These are phyloP conservation scores for Arrhopalites spinosus DNA, from an alignment of 2,888 invertebrate genomes.

Conservation along the genomic window DNA sequence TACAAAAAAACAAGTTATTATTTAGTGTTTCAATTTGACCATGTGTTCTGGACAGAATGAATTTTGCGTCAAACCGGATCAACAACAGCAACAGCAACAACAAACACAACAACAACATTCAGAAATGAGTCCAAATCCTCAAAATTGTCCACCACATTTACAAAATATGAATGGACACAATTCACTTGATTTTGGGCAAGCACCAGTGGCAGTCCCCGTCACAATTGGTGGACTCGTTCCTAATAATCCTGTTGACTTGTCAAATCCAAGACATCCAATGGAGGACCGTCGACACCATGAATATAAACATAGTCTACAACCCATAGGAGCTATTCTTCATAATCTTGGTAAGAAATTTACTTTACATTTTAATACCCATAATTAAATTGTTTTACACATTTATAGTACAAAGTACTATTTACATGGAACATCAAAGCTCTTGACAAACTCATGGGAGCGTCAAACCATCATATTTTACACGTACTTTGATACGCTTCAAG, in stretches of 20 bases:
- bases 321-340: slow-evolving; percentile 55
- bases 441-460: too few relatives aligned
- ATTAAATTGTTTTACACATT: too few relatives aligned
- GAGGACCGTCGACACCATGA: slow-evolving; percentile 50
- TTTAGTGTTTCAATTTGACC: too few relatives aligned
- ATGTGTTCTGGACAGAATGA: slow-evolving; percentile 45
- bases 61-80: slow-evolving; percentile 48
- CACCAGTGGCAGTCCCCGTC: slow-evolving; percentile 51
- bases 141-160: slow-evolving; percentile 44
- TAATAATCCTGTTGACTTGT: slow-evolving; percentile 54
- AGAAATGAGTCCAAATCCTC: slow-evolving; percentile 48
- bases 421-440: background rate
- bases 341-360: slow-evolving; percentile 52
- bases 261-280: slow-evolving; percentile 51
- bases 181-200: slow-evolving; percentile 53
- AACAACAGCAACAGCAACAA: slow-evolving; percentile 45
- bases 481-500: background rate
- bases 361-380: too few relatives aligned
- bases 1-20: too few relatives aligned
- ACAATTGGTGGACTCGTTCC: slow-evolving; percentile 37
- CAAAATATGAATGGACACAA: slow-evolving; percentile 40
- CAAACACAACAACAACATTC: slow-evolving; percentile 42
- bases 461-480: background rate
- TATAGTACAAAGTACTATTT: background rate
- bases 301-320: slow-evolving; percentile 52